phyloP scores from a whole-genome alignment of 2,888 invertebrate species.

The Chrysina gloriosa region DNA sequence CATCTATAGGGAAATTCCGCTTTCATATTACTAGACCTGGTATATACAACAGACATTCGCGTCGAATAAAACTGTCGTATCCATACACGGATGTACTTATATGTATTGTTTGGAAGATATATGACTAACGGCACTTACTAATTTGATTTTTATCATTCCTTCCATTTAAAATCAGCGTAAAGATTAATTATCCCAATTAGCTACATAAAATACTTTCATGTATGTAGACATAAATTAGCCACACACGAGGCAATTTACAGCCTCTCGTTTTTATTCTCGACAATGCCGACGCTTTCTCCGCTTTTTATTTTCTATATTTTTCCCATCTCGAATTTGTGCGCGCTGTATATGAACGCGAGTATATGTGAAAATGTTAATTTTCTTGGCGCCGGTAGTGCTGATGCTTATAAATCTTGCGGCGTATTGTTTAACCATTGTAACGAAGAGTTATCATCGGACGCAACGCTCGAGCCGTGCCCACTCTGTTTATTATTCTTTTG shows the following conservation, averaged over 20 bases:
- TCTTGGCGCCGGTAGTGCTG: constrained; percentile 42
- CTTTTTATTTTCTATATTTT: constrained; percentile 13
- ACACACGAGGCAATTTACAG: constrained; percentile 12
- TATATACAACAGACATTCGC: not conserved
- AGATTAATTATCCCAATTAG: constrained; percentile 33
- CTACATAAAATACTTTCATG: not conserved
- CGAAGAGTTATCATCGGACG: constrained; percentile 19
- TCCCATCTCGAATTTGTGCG: constrained; percentile 18
- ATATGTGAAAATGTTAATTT: constrained; percentile 42
- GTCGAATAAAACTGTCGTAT: too few relatives aligned
- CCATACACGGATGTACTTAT: too few relatives aligned
- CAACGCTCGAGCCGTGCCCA: not conserved
- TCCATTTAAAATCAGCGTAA: not conserved
- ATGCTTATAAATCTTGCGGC: constrained; percentile 36
- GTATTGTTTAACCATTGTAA: constrained; percentile 37
- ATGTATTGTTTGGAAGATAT: too few relatives aligned
- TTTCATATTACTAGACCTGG: too few relatives aligned
- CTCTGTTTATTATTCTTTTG: constrained; percentile 37
- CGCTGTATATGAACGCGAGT: not conserved
- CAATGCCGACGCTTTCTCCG: not conserved
- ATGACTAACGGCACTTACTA: too few relatives aligned
- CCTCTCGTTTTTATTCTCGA: not conserved
- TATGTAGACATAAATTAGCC: constrained; percentile 26
- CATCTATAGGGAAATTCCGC: too few relatives aligned
- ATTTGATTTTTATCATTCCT: not conserved